Conservation (phyloP, 2,797 vertebrate genomes). For the Bradypodion pumilum region DNA sequence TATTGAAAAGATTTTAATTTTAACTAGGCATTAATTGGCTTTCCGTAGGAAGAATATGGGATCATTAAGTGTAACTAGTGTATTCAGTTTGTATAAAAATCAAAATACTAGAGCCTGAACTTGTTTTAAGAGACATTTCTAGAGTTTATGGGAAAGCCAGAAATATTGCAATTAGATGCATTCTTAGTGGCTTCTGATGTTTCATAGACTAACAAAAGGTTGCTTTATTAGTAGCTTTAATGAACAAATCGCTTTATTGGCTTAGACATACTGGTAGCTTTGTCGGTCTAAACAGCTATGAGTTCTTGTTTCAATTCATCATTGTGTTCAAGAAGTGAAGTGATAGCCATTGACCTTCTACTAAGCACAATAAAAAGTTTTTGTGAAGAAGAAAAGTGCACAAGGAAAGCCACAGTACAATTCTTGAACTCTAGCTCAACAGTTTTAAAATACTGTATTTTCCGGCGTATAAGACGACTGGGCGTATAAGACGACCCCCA, state of each 20-base stretch:
- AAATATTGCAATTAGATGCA: conserved; percentile 69
- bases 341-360: conserved; percentile 82
- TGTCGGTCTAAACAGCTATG: conserved; percentile 78
- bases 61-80: neutral
- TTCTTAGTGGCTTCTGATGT: conserved; percentile 77
- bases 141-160: conserved; percentile 64
- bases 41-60: conserved; percentile 28
- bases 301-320: conserved; percentile 83
- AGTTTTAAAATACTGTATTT: conserved; percentile 41
- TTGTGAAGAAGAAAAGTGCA: conserved; percentile 72
- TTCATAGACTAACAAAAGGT: conserved; percentile 82
- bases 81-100: conserved; percentile 37
- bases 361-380: conserved; percentile 80
- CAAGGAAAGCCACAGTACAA: conserved; percentile 53
- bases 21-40: conserved; percentile 17
- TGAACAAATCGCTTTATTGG: conserved; percentile 82
- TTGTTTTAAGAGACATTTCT: conserved; percentile 62
- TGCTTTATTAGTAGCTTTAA: conserved; percentile 82
- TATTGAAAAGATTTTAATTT: conserved; percentile 2
- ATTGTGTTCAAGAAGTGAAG: conserved; percentile 80
- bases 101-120: conserved; percentile 27
- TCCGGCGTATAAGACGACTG: too few species aligned
- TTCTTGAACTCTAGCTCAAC: conserved; percentile 59
- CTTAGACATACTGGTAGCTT: conserved; percentile 83
- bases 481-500: too few species aligned